Base-by-base conservation (phyloP, 2,888 invertebrate genomes). In the Lissocephala sabroskyi region DNA sequence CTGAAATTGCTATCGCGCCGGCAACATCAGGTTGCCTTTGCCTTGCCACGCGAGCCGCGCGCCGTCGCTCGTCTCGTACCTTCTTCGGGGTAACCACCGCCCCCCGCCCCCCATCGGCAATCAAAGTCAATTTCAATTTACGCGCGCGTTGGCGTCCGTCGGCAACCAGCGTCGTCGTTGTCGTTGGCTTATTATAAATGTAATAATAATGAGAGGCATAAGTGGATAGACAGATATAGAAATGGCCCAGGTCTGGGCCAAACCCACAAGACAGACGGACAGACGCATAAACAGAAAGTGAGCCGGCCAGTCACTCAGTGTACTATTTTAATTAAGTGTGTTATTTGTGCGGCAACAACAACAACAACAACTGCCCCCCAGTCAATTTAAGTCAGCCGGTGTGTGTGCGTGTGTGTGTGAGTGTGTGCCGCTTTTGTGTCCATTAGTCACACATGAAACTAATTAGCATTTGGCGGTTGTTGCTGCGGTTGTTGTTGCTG, bases 381-480 rank as follows among this genome's bases (percentile, higher is more conserved):
- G n/a, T n/a, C 7, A 19, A 18, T 17, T 11, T 11, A 23, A n/a
- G n/a, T n/a, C 7, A 19, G 10, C 9, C 4, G 4, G 13, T 39
- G 35, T 51, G 37, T 56, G 42, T 49, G 41, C 36, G 41, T 43
- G 45, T 42, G 41, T 46, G 6, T 50, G 33, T 33, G 37, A 48
- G 53, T 71, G 41, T 71, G 56, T 66, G 76, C 62, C 61, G 67
- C 67, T 66, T 60, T 66, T 66, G 60, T 74, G 56, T 70, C 66
- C 78, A 77, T 74, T 74, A 74, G 73, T 74, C 73, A 74, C 79
- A 79, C 79, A 74, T 74, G 73, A 74, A 77, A 75, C 73, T 74
- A 78, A 74, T 74, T 74, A 74, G 73, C 73, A 74, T 74, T 79
- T 79, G 75, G 65, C 58, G 76, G 65, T 67, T 65, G n/a, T n/a